Conservation (phyloP, 2,797 vertebrate species). For the Enteromius afrohamiltoni region DNA sequence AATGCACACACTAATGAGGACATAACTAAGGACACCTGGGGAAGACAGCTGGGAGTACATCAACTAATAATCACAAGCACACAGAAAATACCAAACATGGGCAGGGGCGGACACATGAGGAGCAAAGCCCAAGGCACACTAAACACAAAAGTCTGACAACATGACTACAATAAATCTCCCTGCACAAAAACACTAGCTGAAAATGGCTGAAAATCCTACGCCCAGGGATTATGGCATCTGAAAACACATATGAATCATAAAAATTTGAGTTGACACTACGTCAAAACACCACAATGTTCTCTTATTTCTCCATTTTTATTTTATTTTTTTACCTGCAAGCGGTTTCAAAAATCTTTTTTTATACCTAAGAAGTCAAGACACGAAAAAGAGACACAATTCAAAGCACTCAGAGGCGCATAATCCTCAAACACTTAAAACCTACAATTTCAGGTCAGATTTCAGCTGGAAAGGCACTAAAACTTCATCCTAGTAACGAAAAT, state of each 20-base stretch:
- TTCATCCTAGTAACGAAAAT: constrained; percentile 43
- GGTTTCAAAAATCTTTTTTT: constrained; percentile 13
- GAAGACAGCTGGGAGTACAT: no score
- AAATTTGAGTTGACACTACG: neutral
- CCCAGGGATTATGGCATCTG: neutral
- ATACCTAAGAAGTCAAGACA: neutral
- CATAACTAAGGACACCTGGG: no score
- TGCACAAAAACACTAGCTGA: neutral
- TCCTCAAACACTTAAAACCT: constrained; percentile 15
- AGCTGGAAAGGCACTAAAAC: constrained; percentile 20
- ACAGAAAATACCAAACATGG: no score
- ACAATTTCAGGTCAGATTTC: constrained; percentile 20
- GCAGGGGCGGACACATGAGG: no score
- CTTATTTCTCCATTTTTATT: neutral
- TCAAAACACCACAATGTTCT: constrained; percentile 10
- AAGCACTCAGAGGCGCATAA: neutral
- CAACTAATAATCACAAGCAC: no score
- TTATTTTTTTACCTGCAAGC: constrained; percentile 5
- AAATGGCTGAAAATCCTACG: neutral
- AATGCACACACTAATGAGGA: no score
- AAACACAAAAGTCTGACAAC: neutral
- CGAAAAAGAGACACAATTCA: constrained; percentile 16
- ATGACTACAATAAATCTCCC: constrained; percentile 21
- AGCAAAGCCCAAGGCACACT: no score
- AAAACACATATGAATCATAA: neutral